Base-by-base conservation (phyloP, 2,888 invertebrate genomes). In the Anthoptus insignis region DNA sequence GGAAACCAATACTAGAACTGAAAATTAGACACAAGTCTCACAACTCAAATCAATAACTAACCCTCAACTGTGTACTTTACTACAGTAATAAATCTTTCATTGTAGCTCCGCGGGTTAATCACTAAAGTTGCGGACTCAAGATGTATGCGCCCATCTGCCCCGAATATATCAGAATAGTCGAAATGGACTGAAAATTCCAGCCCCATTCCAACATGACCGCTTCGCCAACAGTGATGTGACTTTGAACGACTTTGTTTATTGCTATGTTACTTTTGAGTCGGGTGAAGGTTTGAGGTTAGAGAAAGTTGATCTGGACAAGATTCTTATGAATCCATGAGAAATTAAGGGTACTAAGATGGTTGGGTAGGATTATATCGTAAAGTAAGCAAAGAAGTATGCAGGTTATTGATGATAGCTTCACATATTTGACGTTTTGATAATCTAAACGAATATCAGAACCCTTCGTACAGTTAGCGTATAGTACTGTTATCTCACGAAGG, bases 81-180 rank as follows among this genome's bases (percentile, higher is more conserved):
- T 50, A 59, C 34, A 59, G 16, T 45, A 50, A 59, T 59, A 59
- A 59, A 59, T 59, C 59, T 49, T 7, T 24, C 59, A 59, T 59
- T 59, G 59, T 59, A 59, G 59, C 37, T 59, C 34, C 21, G 34
- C 24, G 59, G 59, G 59, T 58, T 59, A 59, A 59, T 59, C 59
- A 37, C 49, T 27, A 59, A 59, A 59, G 59, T 59, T 59, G 34
- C 37, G 37, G 57, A 57, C 45, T 45, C 57, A 58, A 58, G 58
- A 58, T 47, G 58, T 58, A 58, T 58, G 58, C 56, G 56, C 47
- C 47, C 58, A 34, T 58, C 58, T 47, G 58, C 47, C 47, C 58
- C 22, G n/a, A 47, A 58, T 47, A 58, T 42, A 32, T 58, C 34
- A 32, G 58, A 47, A 58, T 21, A 22, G 32, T 47, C 47, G 22